These are phyloP conservation scores for Rhynchonema sp. DNA, from an alignment of 2,888 invertebrate genomes.

Conservation along the genomic window DNA sequence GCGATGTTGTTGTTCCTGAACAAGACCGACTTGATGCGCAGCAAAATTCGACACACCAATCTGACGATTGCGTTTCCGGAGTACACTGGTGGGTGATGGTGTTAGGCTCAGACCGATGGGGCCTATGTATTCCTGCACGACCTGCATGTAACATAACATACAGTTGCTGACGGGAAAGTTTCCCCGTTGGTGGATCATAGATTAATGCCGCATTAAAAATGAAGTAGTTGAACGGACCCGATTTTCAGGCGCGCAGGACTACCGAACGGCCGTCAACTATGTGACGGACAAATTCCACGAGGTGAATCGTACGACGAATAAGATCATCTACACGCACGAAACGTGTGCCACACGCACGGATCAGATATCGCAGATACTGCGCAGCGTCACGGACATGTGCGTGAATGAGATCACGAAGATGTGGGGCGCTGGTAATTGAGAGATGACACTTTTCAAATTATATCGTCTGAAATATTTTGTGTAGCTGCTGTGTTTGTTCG, in stretches of 20 bases:
- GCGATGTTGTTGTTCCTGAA: constrained; percentile 1
- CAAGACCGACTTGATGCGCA: neutral
- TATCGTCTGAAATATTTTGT: no score
- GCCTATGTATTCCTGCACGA: no score
- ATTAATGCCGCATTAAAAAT: no score
- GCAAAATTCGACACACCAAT: neutral
- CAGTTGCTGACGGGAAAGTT: no score
- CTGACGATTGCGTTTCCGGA: neutral
- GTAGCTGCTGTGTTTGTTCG: no score
- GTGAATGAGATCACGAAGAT: neutral
- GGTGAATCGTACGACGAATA: neutral
- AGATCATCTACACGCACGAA: neutral
- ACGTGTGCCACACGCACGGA: neutral
- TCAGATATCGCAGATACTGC: constrained; percentile 17
- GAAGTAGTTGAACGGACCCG: neutral
- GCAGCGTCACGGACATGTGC: neutral
- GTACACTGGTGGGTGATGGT: neutral
- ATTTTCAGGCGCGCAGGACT: neutral
- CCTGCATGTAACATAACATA: no score
- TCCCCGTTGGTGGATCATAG: no score
- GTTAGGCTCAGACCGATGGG: no score
- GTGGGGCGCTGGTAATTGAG: no score
- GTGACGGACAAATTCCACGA: neutral
- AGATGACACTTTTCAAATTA: no score
- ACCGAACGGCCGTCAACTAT: neutral